Evolutionary conservation across 2,113 vertebrate species (phyloP).

Genomic region (Rafetus swinhoei): DNA sequence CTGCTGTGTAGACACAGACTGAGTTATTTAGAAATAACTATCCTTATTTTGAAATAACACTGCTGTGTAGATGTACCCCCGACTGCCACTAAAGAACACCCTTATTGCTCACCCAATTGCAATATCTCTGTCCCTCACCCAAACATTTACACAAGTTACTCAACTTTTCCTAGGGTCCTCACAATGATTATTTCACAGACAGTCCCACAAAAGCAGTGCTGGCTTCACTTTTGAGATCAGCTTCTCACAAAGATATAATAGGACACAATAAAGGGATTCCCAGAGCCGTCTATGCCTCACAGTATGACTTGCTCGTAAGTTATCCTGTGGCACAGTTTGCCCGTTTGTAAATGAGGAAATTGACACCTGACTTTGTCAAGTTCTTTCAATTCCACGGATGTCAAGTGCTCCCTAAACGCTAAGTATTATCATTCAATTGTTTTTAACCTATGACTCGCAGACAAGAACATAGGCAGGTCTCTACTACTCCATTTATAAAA

Average conservation of each 20-base stretch:
- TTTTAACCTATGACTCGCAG: conserved; percentile 18
- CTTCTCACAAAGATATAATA: neutral
- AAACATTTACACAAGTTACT: neutral
- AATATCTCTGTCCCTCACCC: neutral
- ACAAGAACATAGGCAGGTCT: conserved; percentile 19
- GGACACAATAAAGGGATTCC: neutral
- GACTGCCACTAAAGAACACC: neutral
- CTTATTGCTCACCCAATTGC: neutral
- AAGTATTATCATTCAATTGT: neutral
- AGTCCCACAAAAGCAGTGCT: neutral
- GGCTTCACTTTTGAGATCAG: neutral
- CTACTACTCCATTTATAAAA: conserved; percentile 15
- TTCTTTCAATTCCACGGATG: neutral
- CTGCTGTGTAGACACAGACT: too few relatives aligned
- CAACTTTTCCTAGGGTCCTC: neutral
- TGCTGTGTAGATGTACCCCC: neutral
- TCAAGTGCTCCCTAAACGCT: neutral
- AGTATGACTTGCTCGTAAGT: rapidly evolving
- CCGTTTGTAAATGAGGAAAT: neutral
- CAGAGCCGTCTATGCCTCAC: neutral
- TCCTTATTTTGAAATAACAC: too few relatives aligned
- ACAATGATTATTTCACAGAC: neutral
- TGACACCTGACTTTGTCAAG: neutral
- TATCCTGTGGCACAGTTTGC: neutral
- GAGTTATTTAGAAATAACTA: too few relatives aligned